A percentile compares a stretch with the other conserved stretches of the same genome.
Conservation (phyloP, 2,113 vertebrate genomes). For the Regulus satrapa region DNA sequence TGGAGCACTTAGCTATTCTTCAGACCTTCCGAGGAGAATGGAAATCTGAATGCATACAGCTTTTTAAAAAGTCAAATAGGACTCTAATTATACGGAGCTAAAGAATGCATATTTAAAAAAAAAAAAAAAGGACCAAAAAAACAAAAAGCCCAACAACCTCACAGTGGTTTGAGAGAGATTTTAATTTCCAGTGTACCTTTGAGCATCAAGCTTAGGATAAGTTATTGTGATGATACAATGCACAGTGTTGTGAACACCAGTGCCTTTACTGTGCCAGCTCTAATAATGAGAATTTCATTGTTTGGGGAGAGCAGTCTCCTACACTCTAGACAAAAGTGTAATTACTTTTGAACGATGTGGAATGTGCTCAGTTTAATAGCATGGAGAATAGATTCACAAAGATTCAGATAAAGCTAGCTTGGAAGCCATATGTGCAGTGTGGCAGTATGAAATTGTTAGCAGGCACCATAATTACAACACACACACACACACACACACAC, state of each 20-base stretch:
- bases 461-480: slow-evolving; percentile 63
- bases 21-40: slow-evolving; percentile 29
- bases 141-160: neutral
- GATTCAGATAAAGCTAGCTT: slow-evolving; percentile 75
- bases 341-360: slow-evolving; percentile 77
- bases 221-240: slow-evolving; percentile 67
- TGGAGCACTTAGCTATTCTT: slow-evolving; percentile 26
- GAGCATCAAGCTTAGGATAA: slow-evolving; percentile 60
- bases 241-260: slow-evolving; percentile 65
- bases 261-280: slow-evolving; percentile 69
- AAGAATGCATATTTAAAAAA: slow-evolving; percentile 55
- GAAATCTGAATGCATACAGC: slow-evolving; percentile 37
- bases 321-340: slow-evolving; percentile 77
- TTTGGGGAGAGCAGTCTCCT: slow-evolving; percentile 72
- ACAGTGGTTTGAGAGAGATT: slow-evolving; percentile 55
- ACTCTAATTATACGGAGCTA: slow-evolving; percentile 61
- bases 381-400: slow-evolving; percentile 72
- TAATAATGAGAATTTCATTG: slow-evolving; percentile 78
- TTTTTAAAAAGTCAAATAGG: slow-evolving; percentile 67
- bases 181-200: slow-evolving; percentile 71
- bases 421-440: slow-evolving; percentile 70
- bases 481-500: neutral
- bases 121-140: neutral
- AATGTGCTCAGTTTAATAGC: slow-evolving; percentile 74
- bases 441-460: slow-evolving; percentile 69